These are phyloP conservation scores for Halocynthia aurantium DNA, from an alignment of 23 tunicate species.

Conservation along the genomic window DNA sequence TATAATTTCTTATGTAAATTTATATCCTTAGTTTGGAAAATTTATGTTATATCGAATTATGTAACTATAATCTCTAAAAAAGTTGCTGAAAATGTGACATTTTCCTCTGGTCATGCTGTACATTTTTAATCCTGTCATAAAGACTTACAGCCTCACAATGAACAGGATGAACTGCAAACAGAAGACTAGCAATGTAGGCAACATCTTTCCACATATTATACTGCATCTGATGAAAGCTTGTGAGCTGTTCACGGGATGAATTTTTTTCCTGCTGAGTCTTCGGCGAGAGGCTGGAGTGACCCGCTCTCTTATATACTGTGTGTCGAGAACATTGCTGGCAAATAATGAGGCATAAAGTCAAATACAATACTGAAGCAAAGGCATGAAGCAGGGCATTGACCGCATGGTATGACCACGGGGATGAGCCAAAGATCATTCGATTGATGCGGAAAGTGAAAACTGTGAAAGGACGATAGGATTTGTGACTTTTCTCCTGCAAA, in stretches of 20 bases:
- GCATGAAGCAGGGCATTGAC: constrained; percentile 54
- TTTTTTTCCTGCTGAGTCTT: not conserved
- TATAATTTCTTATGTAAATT: too few relatives aligned
- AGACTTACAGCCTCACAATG: constrained; percentile 79
- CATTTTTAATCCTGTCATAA: too few relatives aligned
- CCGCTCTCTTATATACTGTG: not conserved
- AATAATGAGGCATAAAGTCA: not conserved
- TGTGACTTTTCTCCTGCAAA: constrained; percentile 85
- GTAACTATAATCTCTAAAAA: too few relatives aligned
- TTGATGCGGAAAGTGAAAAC: constrained; percentile 67
- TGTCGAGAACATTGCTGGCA: not conserved
- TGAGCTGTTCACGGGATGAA: not conserved
- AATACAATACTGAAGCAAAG: constrained; percentile 40
- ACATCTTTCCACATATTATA: not conserved
- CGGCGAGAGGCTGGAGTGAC: not conserved
- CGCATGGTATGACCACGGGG: constrained; percentile 60
- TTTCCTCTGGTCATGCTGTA: too few relatives aligned
- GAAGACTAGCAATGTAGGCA: constrained; percentile 36
- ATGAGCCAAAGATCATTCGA: constrained; percentile 45
- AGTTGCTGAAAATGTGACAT: too few relatives aligned
- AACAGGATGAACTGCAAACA: constrained; percentile 77
- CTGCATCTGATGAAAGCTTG: not conserved
- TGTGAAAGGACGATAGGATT: constrained; percentile 92
- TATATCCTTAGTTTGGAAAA: too few relatives aligned
- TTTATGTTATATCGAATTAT: too few relatives aligned